These are phyloP conservation scores for Harmothoe impar DNA, from an alignment of 2,888 invertebrate genomes.

Conservation along the genomic window DNA sequence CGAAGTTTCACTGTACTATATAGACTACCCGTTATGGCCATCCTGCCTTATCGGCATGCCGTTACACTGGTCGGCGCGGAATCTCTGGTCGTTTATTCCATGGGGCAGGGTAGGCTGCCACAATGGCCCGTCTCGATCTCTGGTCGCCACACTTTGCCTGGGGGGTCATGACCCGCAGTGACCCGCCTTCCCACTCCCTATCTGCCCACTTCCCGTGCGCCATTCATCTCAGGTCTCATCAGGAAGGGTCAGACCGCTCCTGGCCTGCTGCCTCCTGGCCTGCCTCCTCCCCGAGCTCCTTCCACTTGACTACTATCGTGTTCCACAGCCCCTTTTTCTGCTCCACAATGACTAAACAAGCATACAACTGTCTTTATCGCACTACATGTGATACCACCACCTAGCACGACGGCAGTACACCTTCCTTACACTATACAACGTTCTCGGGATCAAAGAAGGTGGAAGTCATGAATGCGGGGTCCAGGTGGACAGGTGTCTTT, in stretches of 20 bases:
- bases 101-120: background rate
- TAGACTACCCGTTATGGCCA: background rate
- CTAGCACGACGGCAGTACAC: no score
- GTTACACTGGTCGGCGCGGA: background rate
- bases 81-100: constrained; percentile 18
- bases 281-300: background rate
- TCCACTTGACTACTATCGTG: background rate
- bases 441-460: no score
- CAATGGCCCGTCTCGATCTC: background rate
- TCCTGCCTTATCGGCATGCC: constrained; percentile 29
- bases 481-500: no score
- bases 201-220: background rate
- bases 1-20: no score
- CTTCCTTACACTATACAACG: no score
- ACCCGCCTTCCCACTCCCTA: constrained; percentile 21
- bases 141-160: background rate
- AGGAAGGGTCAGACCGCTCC: background rate
- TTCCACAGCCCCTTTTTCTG: background rate
- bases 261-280: background rate
- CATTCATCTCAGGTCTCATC: constrained; percentile 45
- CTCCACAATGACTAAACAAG: background rate
- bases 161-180: background rate
- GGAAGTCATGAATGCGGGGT: no score
- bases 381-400: no score
- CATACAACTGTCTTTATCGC: no score